Evolutionary conservation across 2,113 vertebrate species (phyloP).

Genomic region (Nesogale talazaci): DNA sequence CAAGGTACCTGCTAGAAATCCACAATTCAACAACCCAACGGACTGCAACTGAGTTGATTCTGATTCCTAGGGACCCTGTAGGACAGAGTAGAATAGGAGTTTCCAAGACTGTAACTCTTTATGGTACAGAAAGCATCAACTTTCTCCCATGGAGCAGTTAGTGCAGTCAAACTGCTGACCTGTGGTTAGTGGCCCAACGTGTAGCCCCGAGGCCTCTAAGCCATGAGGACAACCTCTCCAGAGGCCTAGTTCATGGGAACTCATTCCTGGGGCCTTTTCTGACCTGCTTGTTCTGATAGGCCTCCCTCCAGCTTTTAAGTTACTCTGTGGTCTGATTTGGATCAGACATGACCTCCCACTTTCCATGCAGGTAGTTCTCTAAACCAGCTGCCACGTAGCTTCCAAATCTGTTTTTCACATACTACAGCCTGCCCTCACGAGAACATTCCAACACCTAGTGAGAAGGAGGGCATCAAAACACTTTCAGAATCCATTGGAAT

Average conservation of each 20-base stretch:
- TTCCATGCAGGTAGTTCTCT: too few relatives aligned
- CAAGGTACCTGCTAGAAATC: too few relatives aligned
- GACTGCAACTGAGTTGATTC: too few relatives aligned
- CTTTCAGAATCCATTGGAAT: background rate
- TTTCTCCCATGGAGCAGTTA: too few relatives aligned
- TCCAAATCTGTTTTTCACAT: background rate
- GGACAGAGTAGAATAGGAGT: background rate
- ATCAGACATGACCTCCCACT: background rate
- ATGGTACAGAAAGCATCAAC: background rate
- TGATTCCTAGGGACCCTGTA: too few relatives aligned
- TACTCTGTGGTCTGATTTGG: too few relatives aligned
- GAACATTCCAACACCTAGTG: background rate
- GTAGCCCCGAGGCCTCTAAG: too few relatives aligned
- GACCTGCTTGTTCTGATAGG: too few relatives aligned
- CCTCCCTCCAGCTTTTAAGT: background rate
- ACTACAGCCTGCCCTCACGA: background rate
- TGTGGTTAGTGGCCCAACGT: too few relatives aligned
- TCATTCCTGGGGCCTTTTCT: background rate
- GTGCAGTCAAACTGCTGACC: too few relatives aligned
- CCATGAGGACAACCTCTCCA: too few relatives aligned
- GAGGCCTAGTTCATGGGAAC: background rate
- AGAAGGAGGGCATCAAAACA: fast-evolving
- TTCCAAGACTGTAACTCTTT: background rate
- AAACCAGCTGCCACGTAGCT: background rate
- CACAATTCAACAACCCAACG: too few relatives aligned